Conservation (phyloP, 2,888 invertebrate genomes). For the Pandemis heparana region DNA sequence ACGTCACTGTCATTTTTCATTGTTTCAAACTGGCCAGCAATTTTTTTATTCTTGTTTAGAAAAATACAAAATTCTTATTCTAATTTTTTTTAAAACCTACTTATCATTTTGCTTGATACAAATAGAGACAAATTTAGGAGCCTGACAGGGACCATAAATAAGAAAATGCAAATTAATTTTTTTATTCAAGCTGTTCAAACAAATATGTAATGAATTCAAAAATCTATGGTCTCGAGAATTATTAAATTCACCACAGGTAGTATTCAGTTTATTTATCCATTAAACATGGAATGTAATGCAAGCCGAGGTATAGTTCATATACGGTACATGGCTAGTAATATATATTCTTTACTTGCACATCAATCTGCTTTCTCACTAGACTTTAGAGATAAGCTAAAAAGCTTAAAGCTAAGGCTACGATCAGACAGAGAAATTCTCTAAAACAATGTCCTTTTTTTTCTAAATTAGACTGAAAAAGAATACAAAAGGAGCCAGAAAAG, state of each 20-base stretch:
- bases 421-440: too few relatives aligned
- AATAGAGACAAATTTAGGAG: too few relatives aligned
- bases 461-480: too few relatives aligned
- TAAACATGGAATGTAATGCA: neutral
- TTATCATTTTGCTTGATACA: too few relatives aligned
- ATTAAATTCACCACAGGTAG: neutral
- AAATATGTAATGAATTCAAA: conserved; percentile 1
- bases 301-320: neutral
- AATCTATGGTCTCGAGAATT: neutral
- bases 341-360: too few relatives aligned
- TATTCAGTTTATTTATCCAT: neutral
- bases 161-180: conserved; percentile 2
- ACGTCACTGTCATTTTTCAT: conserved; percentile 2
- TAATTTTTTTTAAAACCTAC: neutral
- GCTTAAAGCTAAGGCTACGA: too few relatives aligned
- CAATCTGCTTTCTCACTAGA: too few relatives aligned
- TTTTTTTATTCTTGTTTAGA: neutral
- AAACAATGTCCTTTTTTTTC: too few relatives aligned
- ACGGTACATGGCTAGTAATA: too few relatives aligned
- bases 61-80: neutral
- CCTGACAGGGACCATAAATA: neutral
- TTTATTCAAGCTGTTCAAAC: conserved; percentile 1
- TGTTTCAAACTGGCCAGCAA: neutral
- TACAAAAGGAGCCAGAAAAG: too few relatives aligned
- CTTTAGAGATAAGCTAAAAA: too few relatives aligned